Percentiles rank a stretch among this genome's conserved stretches.
Evolutionary conservation across 2,888 invertebrate genomes (phyloP).

Genomic region (Listrodromus nycthemerus): DNA sequence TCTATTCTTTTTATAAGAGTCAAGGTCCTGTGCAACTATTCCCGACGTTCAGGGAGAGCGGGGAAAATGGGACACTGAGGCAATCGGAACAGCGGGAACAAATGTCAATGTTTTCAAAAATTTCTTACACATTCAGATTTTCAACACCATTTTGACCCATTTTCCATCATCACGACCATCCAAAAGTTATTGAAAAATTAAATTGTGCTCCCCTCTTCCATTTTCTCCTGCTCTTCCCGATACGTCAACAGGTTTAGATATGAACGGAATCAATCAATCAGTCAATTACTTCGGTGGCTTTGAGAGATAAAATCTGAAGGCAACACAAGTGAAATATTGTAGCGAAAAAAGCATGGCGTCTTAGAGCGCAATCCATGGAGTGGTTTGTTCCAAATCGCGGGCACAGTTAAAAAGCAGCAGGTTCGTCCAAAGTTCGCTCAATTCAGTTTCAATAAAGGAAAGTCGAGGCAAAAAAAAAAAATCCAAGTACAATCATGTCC

Average conservation of each 20-base stretch:
- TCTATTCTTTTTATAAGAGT: neutral
- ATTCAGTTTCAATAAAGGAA: slow-evolving; percentile 50
- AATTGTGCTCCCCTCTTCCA: too few relatives aligned
- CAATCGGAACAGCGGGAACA: too few relatives aligned
- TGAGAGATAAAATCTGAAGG: neutral
- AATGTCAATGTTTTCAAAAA: too few relatives aligned
- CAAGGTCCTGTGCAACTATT: too few relatives aligned
- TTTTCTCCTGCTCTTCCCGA: too few relatives aligned
- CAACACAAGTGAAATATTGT: neutral
- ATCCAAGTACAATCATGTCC: slow-evolving; percentile 62
- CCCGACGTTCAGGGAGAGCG: too few relatives aligned
- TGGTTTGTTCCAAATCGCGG: neutral
- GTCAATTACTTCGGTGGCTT: neutral
- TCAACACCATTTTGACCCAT: too few relatives aligned
- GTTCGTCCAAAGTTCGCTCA: slow-evolving; percentile 37
- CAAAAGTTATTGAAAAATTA: too few relatives aligned
- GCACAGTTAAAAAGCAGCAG: neutral
- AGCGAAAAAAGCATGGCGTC: neutral
- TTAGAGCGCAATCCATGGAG: neutral
- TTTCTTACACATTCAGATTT: too few relatives aligned
- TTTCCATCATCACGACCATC: too few relatives aligned
- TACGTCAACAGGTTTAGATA: neutral
- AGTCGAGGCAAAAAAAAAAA: slow-evolving; percentile 34
- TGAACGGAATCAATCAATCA: neutral
- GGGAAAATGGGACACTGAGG: too few relatives aligned